phyloP scores from a whole-genome alignment of 2,888 invertebrate genomes.

The Dryocosmus kuriphilus region DNA sequence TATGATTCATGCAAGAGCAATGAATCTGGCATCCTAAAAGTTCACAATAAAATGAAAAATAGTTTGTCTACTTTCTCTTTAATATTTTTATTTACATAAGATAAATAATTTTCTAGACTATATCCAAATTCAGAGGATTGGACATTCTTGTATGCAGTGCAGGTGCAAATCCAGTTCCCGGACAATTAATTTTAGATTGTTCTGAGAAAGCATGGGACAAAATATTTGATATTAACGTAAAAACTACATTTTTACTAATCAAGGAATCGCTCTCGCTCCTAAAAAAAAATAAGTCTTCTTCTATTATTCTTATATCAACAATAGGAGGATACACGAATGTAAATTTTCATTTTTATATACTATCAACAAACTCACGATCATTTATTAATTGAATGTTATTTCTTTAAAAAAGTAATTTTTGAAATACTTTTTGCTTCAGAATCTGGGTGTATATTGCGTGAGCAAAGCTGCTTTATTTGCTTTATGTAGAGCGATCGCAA shows the following conservation, averaged over 20 bases:
- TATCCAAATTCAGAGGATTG: conserved; percentile 88
- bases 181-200: conserved; percentile 86
- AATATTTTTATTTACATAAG: too few species aligned
- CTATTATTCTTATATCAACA: conserved; percentile 93
- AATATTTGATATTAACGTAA: conserved; percentile 97
- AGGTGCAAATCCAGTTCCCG: conserved; percentile 91
- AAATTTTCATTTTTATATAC: conserved; percentile 64
- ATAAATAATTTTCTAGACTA: conserved; percentile 81
- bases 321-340: conserved; percentile 89
- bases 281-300: conserved; percentile 87
- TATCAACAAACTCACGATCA: not conserved
- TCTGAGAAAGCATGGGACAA: conserved; percentile 95
- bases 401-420: not conserved
- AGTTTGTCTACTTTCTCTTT: too few species aligned
- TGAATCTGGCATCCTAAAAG: too few species aligned
- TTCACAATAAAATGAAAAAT: too few species aligned
- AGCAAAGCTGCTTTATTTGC: conserved; percentile 96
- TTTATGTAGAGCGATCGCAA: conserved; percentile 89
- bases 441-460: conserved; percentile 94
- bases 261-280: conserved; percentile 93
- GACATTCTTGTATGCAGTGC: conserved; percentile 98
- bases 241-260: conserved; percentile 91
- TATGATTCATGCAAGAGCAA: too few species aligned
- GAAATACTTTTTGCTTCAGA: conserved; percentile 78
- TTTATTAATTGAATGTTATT: not conserved